These are phyloP conservation scores for Blastobasis lacticolella DNA, from an alignment of 2,888 invertebrate genomes.

Conservation along the genomic window DNA sequence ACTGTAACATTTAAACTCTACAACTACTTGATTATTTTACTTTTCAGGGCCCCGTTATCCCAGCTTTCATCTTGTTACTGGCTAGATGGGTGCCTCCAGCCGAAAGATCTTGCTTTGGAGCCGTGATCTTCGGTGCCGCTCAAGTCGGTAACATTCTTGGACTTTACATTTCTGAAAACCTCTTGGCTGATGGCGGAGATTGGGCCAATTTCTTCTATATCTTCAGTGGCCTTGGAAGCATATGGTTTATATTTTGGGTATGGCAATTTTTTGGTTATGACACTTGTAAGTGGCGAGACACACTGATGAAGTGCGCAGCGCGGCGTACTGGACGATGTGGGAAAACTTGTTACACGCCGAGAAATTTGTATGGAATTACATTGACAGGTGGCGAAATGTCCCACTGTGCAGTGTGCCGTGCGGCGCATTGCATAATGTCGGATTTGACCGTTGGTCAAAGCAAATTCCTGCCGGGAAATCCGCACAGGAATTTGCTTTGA, in stretches of 20 bases:
- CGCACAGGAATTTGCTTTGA: too few relatives aligned
- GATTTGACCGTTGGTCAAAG: too few relatives aligned
- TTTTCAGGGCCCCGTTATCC: conserved; percentile 72
- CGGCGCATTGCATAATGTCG: too few relatives aligned
- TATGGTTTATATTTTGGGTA: conserved; percentile 72
- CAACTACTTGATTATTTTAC: background rate
- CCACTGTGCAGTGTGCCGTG: too few relatives aligned
- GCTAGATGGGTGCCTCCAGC: conserved; percentile 75
- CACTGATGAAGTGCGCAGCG: too few relatives aligned
- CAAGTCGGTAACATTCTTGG: conserved; percentile 72
- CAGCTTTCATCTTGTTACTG: conserved; percentile 74
- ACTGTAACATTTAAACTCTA: too few relatives aligned
- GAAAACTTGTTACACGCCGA: too few relatives aligned
- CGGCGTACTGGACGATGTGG: too few relatives aligned
- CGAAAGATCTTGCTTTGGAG: conserved; percentile 72
- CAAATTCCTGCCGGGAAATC: too few relatives aligned
- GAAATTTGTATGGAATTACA: too few relatives aligned
- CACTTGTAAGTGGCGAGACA: too few relatives aligned
- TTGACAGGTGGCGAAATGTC: too few relatives aligned
- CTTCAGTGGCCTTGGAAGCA: conserved; percentile 66
- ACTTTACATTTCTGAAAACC: conserved; percentile 58
- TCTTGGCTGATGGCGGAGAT: conserved; percentile 58
- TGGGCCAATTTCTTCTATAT: conserved; percentile 75
- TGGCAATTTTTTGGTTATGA: conserved; percentile 10
- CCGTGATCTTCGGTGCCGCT: conserved; percentile 75